Evolutionary conservation across 2,797 vertebrate species (phyloP), one percentile per base, ranked within the genome.

Genomic region (Gymnocypris eckloni): DNA sequence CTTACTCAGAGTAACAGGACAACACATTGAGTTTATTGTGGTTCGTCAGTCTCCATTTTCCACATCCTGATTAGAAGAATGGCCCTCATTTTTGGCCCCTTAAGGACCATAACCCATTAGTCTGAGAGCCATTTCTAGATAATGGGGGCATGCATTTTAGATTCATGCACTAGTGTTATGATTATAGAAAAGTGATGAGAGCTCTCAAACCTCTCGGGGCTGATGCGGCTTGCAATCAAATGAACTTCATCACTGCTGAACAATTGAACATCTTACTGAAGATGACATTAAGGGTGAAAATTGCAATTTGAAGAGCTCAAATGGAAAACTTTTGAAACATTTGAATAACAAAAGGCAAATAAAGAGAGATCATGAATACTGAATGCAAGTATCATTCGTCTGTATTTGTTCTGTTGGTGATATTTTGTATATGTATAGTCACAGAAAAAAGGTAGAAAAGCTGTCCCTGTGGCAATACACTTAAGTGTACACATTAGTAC

Each of bases 41-140:
- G 39, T 39, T 76, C 69, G 59, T 54, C 43, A 61, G 33, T 84
- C 70, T 56, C 15, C 10, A 59, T 75, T 75, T 54, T 9, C 15
- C 41, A 59, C 61, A 70, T 77, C 76, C 87, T 87, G 64, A 87
- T 88, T 83, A 83, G 39, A 69, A 11, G 54, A 83, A 52, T 83
- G 48, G 54, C 70, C 5, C 72, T 78, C 64, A 78, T 79, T 33
- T 85, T 88, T 73, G 78, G 28, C 81, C n/a, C 82, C 72, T 81
- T 54, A 71, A 66, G 61, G 67, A 59, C 20, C 33, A 64, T 69
- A 67, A 71, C 56, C 37, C 79, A 73, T 56, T 79, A 82, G 78
- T 73, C 50, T 75, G 52, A 79, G 81, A 66, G 82, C 25, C 84
- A 82, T 75, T 75, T 70, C 10, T 82, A 77, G 45, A 79, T 84